A percentile compares a stretch with the other conserved stretches of the same genome.
These are phyloP conservation scores for Megaceryle torquata DNA, from an alignment of 2,113 vertebrate species.

Conservation along the genomic window DNA sequence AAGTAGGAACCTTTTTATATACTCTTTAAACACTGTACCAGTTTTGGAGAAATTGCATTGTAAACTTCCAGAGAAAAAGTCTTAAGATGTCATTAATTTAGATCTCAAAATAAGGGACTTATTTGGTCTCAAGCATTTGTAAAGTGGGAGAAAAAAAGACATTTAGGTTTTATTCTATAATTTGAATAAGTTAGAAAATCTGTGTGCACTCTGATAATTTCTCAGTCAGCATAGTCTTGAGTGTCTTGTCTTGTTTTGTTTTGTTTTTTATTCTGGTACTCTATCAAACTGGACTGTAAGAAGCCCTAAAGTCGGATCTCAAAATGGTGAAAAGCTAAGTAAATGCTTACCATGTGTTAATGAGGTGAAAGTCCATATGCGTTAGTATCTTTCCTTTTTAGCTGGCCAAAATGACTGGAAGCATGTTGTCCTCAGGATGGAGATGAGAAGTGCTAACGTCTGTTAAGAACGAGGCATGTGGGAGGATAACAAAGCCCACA, in stretches of 20 bases:
- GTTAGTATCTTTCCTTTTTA: background rate
- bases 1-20: background rate
- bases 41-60: background rate
- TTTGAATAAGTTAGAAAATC: background rate
- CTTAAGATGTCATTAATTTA: background rate
- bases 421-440: background rate
- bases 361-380: background rate
- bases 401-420: background rate
- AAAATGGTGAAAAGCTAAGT: background rate
- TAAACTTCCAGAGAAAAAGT: background rate
- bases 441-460: background rate
- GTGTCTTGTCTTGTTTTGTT: background rate
- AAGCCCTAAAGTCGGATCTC: background rate
- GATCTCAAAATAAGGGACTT: background rate
- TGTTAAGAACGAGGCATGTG: background rate
- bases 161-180: background rate
- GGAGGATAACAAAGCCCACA: background rate
- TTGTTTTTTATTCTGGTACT: conserved; percentile 8
- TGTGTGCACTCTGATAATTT: background rate
- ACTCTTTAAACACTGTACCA: background rate
- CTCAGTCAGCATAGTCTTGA: background rate
- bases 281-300: conserved; percentile 1
- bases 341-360: background rate
- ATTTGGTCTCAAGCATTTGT: background rate
- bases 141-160: background rate